Conservation (phyloP, 2,113 vertebrate species). For the Leiothrix lutea region DNA sequence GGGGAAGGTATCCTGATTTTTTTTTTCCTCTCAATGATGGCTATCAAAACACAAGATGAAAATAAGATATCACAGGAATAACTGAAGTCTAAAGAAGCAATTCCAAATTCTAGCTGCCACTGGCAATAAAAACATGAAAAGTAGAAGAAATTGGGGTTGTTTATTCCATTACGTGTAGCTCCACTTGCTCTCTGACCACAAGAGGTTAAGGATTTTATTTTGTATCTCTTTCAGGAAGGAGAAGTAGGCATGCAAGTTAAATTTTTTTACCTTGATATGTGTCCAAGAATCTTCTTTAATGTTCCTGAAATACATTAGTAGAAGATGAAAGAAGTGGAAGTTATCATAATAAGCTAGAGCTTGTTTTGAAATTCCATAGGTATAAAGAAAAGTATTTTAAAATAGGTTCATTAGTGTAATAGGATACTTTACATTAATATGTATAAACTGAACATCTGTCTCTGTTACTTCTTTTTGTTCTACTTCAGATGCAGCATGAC, state of each 20-base stretch:
- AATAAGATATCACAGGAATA: background rate
- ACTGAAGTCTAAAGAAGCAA: background rate
- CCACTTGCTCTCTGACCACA: background rate
- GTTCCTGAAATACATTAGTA: constrained; percentile 31
- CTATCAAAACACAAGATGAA: background rate
- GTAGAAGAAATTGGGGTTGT: background rate
- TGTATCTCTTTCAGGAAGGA: background rate
- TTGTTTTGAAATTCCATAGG: constrained; percentile 57
- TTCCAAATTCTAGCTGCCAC: background rate
- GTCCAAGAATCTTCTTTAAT: constrained; percentile 32
- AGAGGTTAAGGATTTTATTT: background rate
- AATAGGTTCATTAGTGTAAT: constrained; percentile 38
- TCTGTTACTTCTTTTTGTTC: background rate
- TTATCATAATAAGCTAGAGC: constrained; percentile 14
- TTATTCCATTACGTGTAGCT: background rate
- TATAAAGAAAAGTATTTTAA: constrained; percentile 15
- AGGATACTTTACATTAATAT: constrained; percentile 47
- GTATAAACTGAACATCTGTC: constrained; percentile 28
- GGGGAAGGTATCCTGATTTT: background rate
- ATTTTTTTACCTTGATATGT: constrained; percentile 30
- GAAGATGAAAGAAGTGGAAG: constrained; percentile 44
- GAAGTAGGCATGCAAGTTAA: background rate
- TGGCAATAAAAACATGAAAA: background rate
- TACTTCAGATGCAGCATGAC: background rate
- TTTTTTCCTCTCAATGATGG: background rate